Conservation (phyloP, 2,113 vertebrate genomes). For the Rhipidura dahli region DNA sequence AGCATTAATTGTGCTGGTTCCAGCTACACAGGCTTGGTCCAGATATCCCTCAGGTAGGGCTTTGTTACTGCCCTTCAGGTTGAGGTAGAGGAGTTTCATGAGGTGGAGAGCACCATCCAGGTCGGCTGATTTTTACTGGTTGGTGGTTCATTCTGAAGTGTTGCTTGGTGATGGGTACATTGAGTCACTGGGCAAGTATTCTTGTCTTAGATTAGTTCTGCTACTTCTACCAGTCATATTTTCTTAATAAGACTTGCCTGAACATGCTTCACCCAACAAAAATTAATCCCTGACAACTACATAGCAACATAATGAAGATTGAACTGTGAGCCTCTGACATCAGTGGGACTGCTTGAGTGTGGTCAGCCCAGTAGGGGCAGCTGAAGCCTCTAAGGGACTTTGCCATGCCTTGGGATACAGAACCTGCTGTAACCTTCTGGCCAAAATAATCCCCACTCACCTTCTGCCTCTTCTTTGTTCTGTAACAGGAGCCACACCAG, state of each 20-base stretch:
- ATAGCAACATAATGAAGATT: background rate
- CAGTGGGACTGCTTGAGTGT: background rate
- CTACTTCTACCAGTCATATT: background rate
- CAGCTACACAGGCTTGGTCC: background rate
- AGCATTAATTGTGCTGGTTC: background rate
- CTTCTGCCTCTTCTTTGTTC: background rate
- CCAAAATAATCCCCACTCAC: background rate
- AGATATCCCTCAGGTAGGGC: background rate
- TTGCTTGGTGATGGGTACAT: background rate
- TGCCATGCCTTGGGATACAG: background rate
- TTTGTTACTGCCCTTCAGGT: background rate
- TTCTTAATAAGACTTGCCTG: background rate
- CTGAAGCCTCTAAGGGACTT: background rate
- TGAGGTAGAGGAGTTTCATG: background rate
- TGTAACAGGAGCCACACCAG: background rate
- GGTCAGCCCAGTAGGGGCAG: background rate
- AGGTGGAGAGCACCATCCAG: background rate
- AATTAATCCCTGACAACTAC: background rate
- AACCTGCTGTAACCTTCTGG: background rate
- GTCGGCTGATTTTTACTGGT: background rate
- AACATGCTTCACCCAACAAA: background rate
- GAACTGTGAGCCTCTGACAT: background rate
- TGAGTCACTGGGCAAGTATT: background rate
- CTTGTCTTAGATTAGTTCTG: background rate
- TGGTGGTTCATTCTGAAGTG: background rate